Evolutionary conservation across 2,888 invertebrate species (phyloP).

Genomic region (Lottia gigantea): DNA sequence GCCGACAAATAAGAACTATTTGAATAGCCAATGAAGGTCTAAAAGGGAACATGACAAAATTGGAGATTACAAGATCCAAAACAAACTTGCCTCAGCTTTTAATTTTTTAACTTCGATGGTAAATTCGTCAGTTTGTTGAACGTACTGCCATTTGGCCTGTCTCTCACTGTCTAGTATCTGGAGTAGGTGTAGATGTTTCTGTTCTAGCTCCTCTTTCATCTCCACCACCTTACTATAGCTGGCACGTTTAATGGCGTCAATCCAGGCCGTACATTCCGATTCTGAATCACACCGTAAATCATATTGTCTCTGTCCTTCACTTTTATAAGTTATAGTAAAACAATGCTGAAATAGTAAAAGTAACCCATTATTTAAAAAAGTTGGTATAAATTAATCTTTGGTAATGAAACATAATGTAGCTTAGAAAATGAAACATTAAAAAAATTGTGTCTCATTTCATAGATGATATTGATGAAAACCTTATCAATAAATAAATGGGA

Average conservation of each 20-base stretch:
- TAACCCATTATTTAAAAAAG: not conserved
- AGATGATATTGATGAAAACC: too few relatives aligned
- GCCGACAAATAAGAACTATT: too few relatives aligned
- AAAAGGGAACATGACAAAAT: too few relatives aligned
- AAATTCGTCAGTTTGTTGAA: slow-evolving; percentile 91
- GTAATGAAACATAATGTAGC: too few relatives aligned
- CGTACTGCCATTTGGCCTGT: slow-evolving; percentile 93
- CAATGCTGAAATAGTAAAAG: slow-evolving; percentile 77
- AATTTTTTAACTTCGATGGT: slow-evolving; percentile 88
- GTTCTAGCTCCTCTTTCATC: slow-evolving; percentile 90
- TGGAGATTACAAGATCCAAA: not conserved
- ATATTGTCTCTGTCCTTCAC: slow-evolving; percentile 87
- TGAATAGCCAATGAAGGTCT: too few relatives aligned
- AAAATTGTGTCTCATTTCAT: too few relatives aligned
- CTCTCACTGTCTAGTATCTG: slow-evolving; percentile 89
- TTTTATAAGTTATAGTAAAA: slow-evolving; percentile 84
- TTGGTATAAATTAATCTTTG: too few relatives aligned
- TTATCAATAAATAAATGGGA: too few relatives aligned
- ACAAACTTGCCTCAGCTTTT: slow-evolving; percentile 79
- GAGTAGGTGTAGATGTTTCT: slow-evolving; percentile 88
- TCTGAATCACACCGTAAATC: slow-evolving; percentile 87
- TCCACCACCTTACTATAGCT: slow-evolving; percentile 90
- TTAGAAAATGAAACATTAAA: too few relatives aligned
- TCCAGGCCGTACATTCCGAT: slow-evolving; percentile 89
- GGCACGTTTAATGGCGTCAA: slow-evolving; percentile 86